phyloP scores from a whole-genome alignment of 2,888 invertebrate species.

The Drosophila trichaetosa region DNA sequence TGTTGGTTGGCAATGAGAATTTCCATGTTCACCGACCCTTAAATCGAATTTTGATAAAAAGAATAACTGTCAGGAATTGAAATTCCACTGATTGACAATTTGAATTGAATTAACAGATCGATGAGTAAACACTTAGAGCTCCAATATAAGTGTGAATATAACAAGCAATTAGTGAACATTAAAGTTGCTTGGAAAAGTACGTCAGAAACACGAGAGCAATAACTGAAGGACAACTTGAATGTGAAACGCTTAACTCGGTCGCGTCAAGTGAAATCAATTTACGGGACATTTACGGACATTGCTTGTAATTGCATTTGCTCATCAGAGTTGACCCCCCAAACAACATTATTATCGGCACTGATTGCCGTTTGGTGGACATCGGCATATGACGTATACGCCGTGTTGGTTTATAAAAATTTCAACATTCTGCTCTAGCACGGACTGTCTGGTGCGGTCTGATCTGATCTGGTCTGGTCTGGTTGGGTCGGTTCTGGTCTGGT shows the following conservation, averaged over 20 bases:
- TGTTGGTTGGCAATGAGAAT: neutral
- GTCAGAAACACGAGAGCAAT: neutral
- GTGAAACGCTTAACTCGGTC: neutral
- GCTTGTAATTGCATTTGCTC: conserved; percentile 53
- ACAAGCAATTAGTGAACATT: conserved; percentile 23
- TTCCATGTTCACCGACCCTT: neutral
- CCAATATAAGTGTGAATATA: neutral
- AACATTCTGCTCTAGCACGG: conserved; percentile 35
- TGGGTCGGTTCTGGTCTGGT: conserved; percentile 5
- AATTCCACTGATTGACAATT: conserved; percentile 7
- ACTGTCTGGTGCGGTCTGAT: conserved; percentile 3
- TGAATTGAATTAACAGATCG: conserved; percentile 25
- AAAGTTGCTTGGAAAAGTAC: conserved; percentile 10
- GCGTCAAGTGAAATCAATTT: conserved; percentile 37
- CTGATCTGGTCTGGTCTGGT: neutral
- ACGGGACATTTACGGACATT: conserved; percentile 24
- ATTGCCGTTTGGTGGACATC: conserved; percentile 54
- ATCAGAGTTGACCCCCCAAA: conserved; percentile 30
- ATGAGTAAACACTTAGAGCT: conserved; percentile 2
- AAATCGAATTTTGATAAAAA: neutral
- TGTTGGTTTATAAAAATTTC: conserved; percentile 62
- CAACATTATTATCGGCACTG: conserved; percentile 59
- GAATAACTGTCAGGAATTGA: neutral
- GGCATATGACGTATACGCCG: conserved; percentile 44
- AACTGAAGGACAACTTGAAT: neutral